Conservation (phyloP, 2,113 vertebrate genomes). For the Tupaia chinensis region DNA sequence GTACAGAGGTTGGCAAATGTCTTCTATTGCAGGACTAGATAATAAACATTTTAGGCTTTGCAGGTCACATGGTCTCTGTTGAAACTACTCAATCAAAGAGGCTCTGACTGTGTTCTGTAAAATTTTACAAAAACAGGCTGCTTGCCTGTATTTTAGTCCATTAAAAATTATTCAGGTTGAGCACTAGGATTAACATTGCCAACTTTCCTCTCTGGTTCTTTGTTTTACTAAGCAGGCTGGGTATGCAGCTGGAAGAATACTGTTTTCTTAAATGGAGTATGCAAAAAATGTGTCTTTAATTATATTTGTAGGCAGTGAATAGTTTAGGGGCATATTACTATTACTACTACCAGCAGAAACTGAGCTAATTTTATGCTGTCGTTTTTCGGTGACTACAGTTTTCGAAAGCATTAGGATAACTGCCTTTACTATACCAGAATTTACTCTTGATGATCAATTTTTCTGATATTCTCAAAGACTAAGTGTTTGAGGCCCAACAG, state of each 20-base stretch:
- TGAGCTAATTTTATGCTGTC: not conserved
- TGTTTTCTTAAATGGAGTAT: conserved; percentile 26
- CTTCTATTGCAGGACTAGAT: not conserved
- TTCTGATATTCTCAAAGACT: conserved; percentile 6
- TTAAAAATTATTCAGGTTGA: conserved; percentile 11
- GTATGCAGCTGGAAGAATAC: not conserved
- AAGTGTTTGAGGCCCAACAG: not conserved
- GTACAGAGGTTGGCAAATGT: not conserved
- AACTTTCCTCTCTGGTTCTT: not conserved
- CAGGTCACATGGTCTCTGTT: not conserved
- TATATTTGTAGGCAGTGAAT: not conserved
- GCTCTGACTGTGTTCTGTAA: not conserved
- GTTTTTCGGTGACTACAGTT: not conserved
- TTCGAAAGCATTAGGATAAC: conserved; percentile 15
- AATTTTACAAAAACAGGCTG: conserved; percentile 12
- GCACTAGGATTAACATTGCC: not conserved
- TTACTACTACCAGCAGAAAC: not conserved
- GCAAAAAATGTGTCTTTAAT: conserved; percentile 23
- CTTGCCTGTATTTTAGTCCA: conserved; percentile 23
- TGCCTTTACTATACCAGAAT: not conserved
- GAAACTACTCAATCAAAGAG: not conserved
- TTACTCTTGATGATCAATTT: not conserved
- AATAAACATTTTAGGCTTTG: not conserved
- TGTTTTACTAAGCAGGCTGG: conserved; percentile 15
- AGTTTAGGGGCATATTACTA: not conserved